These are phyloP conservation scores for Cotesia chilonis DNA, from an alignment of 1,140 invertebrate genomes.

Conservation along the genomic window DNA sequence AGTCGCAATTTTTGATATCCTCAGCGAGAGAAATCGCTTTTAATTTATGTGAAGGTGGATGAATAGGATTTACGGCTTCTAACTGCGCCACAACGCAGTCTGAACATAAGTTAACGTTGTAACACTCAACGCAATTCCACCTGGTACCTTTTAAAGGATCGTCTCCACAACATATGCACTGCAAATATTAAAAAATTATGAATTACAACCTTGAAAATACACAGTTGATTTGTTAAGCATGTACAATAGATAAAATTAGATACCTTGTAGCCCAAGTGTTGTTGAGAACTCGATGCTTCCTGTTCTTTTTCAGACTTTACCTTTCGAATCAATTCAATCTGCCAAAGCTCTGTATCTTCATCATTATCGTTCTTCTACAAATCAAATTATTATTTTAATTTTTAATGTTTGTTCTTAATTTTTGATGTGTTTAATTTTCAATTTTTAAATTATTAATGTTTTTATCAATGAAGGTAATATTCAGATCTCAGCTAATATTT, in stretches of 20 bases:
- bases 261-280: conserved; percentile 67
- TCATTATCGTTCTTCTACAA: conserved; percentile 22
- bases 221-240: too few species aligned
- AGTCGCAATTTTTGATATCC: conserved; percentile 57
- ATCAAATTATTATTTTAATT: too few species aligned
- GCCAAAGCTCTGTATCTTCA: conserved; percentile 39
- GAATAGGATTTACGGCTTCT: conserved; percentile 49
- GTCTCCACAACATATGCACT: conserved; percentile 75
- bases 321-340: conserved; percentile 64
- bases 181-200: conserved; percentile 39
- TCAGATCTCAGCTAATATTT: too few species aligned
- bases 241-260: conserved; percentile 16
- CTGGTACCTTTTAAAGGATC: conserved; percentile 74
- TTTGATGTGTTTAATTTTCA: conserved; percentile 37
- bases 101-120: conserved; percentile 66
- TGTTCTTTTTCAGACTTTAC: conserved; percentile 62
- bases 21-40: conserved; percentile 49
- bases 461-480: too few species aligned
- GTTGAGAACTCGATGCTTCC: conserved; percentile 45
- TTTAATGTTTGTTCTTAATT: conserved; percentile 39
- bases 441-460: conserved; percentile 43
- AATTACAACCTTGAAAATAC: not conserved
- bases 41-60: conserved; percentile 57
- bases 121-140: conserved; percentile 76
- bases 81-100: conserved; percentile 63